Base-by-base conservation (phyloP, 2,888 invertebrate species). In the Geotrupes spiniger region DNA sequence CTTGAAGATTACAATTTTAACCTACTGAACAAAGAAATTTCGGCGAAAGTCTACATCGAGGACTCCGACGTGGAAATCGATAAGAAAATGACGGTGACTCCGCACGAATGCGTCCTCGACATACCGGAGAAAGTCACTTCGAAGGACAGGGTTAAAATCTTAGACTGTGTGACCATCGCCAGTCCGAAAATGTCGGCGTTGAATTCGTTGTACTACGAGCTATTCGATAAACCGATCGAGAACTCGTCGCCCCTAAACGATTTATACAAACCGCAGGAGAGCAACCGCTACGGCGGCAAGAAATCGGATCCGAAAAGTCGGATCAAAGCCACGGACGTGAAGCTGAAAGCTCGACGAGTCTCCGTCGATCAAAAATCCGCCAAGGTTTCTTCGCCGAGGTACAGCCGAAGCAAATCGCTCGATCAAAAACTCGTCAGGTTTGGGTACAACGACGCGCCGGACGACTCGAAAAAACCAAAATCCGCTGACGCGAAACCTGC, bases 1-100 rank as follows among this genome's bases (percentile, higher is more conserved):
- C 42, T 60, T n/a, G 37, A 51, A n/a, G 56, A 58, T 46, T 62
- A 60, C 40, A 51, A 63, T 50, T 52, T 54, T 4, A 48, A 44
- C 9, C 42, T 62, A 37, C 51, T 62, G 11, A 46, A 46, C 2
- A 62, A 56, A 49, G 51, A 46, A 36, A 56, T 63, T 25, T 51
- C 54, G 6, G 66, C 62, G 2, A 58, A 60, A 42, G 60, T 66
- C 9, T 66, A 56, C 36, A 48, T 65, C 5, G 63, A 66, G 12
- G 58, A 55, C 39, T 49, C 58, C 4, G 60, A 63, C 40, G 44
- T 36, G 0, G 63, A 65, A 38, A 48, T 63, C 8, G 62, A 60
- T 25, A 48, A 59, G 14, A 39, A 52, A 5, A 49, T 69, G 27
- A 52, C 51, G 27, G 52, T 59, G 39, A 56, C 65, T 4, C 57